Percentiles rank a stretch among this genome's conserved stretches.
Conservation (phyloP, 1,140 invertebrate species). For the Odontomachus brunneus region DNA sequence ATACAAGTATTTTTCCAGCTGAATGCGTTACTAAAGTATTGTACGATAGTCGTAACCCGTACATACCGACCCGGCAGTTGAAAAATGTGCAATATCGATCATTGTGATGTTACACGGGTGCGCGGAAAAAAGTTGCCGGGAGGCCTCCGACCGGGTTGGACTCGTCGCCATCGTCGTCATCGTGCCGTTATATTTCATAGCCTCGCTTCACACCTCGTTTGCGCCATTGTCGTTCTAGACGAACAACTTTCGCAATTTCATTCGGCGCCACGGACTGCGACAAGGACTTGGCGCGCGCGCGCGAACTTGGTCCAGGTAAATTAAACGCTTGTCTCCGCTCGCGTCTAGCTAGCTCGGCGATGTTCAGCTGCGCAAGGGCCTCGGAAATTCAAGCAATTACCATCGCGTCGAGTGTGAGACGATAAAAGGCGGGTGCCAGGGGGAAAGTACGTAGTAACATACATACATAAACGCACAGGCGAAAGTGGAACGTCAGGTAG, state of each 20-base stretch:
- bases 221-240: slow-evolving; percentile 72
- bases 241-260: slow-evolving; percentile 78
- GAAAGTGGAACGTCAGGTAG: neutral
- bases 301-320: slow-evolving; percentile 68
- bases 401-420: slow-evolving; percentile 22
- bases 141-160: slow-evolving; percentile 4
- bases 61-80: slow-evolving; percentile 10
- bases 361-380: slow-evolving; percentile 19
- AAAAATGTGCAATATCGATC: slow-evolving; percentile 33
- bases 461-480: neutral
- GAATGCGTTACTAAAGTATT: too few relatives aligned
- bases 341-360: slow-evolving; percentile 36
- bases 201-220: slow-evolving; percentile 77
- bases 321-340: slow-evolving; percentile 66
- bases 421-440: slow-evolving; percentile 7
- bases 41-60: too few relatives aligned
- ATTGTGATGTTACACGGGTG: slow-evolving; percentile 33
- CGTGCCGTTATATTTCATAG: slow-evolving; percentile 45
- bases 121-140: slow-evolving; percentile 23
- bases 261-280: slow-evolving; percentile 59
- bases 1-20: too few relatives aligned
- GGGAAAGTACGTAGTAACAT: neutral
- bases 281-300: slow-evolving; percentile 48
- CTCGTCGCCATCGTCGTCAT: slow-evolving; percentile 7
- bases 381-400: slow-evolving; percentile 54